These are phyloP conservation scores for Trachurus trachurus DNA, from an alignment of 2,797 vertebrate species.

Conservation along the genomic window DNA sequence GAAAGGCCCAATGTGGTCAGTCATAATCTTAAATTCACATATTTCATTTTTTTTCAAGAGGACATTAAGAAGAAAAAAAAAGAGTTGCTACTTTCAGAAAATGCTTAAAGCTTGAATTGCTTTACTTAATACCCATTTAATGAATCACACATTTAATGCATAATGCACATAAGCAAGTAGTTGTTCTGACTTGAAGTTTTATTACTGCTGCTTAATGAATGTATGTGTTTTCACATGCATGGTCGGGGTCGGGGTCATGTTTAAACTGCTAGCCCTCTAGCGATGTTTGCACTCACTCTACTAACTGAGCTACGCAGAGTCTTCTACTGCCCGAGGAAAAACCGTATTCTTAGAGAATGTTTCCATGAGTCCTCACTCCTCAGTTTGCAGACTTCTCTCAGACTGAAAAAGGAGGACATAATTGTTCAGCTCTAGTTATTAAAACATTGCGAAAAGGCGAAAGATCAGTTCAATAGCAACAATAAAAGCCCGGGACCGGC, in stretches of 20 bases:
- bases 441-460: constrained; percentile 10
- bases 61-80: neutral
- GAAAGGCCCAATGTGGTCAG: neutral
- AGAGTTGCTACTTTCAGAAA: constrained; percentile 10
- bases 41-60: neutral
- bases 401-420: neutral
- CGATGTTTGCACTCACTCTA: neutral
- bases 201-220: neutral
- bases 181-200: neutral
- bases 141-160: constrained; percentile 25
- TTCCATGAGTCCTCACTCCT: neutral
- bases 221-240: neutral
- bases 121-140: constrained; percentile 5
- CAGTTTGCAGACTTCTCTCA: constrained; percentile 5
- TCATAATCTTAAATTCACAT: neutral
- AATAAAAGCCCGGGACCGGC: constrained; percentile 1
- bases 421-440: neutral
- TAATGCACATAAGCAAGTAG: neutral
- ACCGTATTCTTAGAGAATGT: constrained; percentile 2
- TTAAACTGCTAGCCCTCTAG: constrained; percentile 11
- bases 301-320: neutral
- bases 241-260: neutral
- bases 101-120: neutral
- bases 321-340: neutral
- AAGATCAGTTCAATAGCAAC: neutral